Base-by-base conservation (phyloP, 2,113 vertebrate genomes). In the Thunnus maccoyii region DNA sequence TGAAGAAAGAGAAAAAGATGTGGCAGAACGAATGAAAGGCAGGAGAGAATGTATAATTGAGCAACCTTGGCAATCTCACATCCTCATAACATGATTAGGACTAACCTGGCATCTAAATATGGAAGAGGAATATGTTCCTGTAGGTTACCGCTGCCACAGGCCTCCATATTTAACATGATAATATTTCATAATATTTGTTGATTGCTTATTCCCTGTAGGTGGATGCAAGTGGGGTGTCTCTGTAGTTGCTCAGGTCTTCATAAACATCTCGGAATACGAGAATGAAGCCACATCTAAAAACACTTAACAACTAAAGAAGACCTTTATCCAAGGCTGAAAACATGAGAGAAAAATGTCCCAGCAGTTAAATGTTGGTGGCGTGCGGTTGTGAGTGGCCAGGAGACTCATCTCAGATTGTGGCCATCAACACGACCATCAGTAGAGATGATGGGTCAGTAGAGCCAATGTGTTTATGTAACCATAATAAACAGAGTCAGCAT, bases 21-120 rank as follows among this genome's bases (percentile, higher is more conserved):
- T 80, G 89, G 89, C 86, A 86, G 85, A 93, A 92, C 86, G 82
- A 93, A 93, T 88, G 90, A 86, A 91, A 92, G 71, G 84, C 88
- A 88, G 72, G 72, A 30, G 78, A 84, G 90, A 91, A 91, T 89
- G 89, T 88, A 90, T 92, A 94, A 93, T 91, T 91, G 87, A 93
- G 89, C 85, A 89, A 89, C 91, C 91, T 89, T 91, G 89, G 91
- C 87, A 72, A 93, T 92, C 91, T 78, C 74, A 30, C 85, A 83
- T 84, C 82, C 82, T 84, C 84, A 62, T 89, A 91, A 94, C 85
- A 83, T 18, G 90, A 93, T 93, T 92, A 90, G 84, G 85, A 80
- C 83, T 89, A 91, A 93, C 92, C 85, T 93, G 85, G 86, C 83
- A 76, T 91, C 88, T 90, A 90, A 94, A 92, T 91, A 88, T 89